A percentile compares a stretch with the other conserved stretches of the same genome.
These are phyloP conservation scores for Xestia xanthographa DNA, from an alignment of 2,888 invertebrate species.

Conservation along the genomic window DNA sequence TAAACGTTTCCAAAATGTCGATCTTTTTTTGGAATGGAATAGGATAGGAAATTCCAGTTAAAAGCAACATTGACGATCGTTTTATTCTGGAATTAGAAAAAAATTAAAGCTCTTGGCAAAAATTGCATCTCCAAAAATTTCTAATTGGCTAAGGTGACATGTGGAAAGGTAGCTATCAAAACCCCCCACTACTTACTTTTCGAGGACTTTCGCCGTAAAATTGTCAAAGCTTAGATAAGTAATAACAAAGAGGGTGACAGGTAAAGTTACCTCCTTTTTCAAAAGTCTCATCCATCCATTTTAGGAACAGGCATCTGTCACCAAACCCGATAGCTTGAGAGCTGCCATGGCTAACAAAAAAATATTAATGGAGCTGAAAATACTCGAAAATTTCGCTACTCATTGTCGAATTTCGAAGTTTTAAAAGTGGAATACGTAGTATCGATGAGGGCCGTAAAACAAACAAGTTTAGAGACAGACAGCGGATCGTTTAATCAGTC, in stretches of 20 bases:
- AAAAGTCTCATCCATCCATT: slow-evolving; percentile 1
- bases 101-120: background rate
- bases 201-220: background rate
- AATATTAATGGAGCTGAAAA: slow-evolving; percentile 28
- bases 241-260: slow-evolving; percentile 4
- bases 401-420: slow-evolving; percentile 62
- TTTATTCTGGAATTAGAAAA: background rate
- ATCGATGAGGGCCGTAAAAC: slow-evolving; percentile 79
- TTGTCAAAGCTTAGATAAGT: slow-evolving; percentile 7
- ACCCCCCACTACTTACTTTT: background rate
- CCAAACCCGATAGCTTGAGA: background rate
- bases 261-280: background rate
- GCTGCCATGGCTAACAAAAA: background rate
- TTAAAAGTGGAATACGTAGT: slow-evolving; percentile 71
- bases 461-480: slow-evolving; percentile 85
- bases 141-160: background rate
- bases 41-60: background rate
- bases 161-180: background rate
- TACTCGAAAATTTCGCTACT: slow-evolving; percentile 4
- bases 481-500: slow-evolving; percentile 89
- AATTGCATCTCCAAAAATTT: background rate
- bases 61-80: background rate
- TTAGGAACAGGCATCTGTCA: slow-evolving; percentile 25
- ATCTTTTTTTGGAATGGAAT: too few relatives aligned
- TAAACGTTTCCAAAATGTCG: too few relatives aligned